Base-by-base conservation (phyloP, 2,888 invertebrate species). In the Hyposoter dolosus region DNA sequence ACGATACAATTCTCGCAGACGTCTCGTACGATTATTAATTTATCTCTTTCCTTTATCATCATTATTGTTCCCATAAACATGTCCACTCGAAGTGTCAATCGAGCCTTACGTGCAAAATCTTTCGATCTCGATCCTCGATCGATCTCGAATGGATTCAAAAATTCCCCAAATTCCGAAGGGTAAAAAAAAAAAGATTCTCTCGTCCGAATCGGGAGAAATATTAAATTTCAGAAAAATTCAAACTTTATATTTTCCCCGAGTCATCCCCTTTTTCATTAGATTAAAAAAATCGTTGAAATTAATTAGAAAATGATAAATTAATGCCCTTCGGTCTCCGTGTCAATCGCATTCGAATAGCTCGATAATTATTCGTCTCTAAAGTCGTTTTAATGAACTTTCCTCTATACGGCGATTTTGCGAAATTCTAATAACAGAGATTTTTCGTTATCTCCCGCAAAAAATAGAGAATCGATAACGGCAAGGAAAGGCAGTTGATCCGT, bases 1-100 rank as follows among this genome's bases (percentile, higher is more conserved):
- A 47, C 32, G 90, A 89, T 87, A 86, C 72, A 81, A 77, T 68
- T 75, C 68, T 45, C 69, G 15, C 69, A 69, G 10, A 69, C 78
- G 45, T 74, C 71, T 79, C 53, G 53, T 12, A 60, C 69, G 71
- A 56, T 79, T 66, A 28, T 69, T 66, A 19, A 28, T n/a, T 53
- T 69, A 66, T 83, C 32, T 63, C 28, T 23, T 47, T 47, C n/a
- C 56, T 53, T 43, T 69, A 60, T 78, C 69, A 12, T 68, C 43
- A 78, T 56, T 50, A 35, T 77, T 45, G 45, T 40, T 32, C 50
- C 15, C 40, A 28, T 45, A 53, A 77, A 50, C 15, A 76, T 35
- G 10, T 23, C 15, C 1, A 28, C 28, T 75, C 5, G 15, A 74
- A 77, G 69, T 47, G 32, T 79, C 79, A 79, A 63, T 50, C 72